Evolutionary conservation across 1,140 invertebrate genomes (phyloP).

Genomic region (Parapsyche elsis): DNA sequence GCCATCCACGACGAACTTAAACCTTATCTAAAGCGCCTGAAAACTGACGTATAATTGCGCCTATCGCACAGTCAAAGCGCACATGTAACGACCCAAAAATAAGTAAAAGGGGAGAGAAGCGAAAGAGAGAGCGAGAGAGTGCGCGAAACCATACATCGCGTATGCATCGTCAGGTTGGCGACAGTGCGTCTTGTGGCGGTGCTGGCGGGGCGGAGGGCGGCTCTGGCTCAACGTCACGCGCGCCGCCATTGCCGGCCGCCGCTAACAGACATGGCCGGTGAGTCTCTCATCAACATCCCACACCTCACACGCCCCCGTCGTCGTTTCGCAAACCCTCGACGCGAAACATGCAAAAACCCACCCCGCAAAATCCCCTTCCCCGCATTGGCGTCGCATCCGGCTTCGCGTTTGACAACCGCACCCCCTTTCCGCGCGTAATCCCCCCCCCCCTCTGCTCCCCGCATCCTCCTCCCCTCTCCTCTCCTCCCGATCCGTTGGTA

Average conservation of each 20-base stretch:
- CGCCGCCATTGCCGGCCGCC: not conserved
- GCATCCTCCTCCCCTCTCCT: not conserved
- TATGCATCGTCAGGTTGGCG: not conserved
- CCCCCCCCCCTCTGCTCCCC: not conserved
- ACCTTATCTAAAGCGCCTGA: too few relatives aligned
- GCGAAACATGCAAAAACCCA: too few relatives aligned
- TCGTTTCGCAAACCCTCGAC: not conserved
- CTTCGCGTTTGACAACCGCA: not conserved
- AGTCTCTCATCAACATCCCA: not conserved
- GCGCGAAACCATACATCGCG: too few relatives aligned
- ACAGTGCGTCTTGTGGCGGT: not conserved
- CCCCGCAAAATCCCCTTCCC: not conserved
- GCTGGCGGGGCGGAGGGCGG: not conserved
- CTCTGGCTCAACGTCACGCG: not conserved
- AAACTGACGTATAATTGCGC: too few relatives aligned
- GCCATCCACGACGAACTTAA: too few relatives aligned
- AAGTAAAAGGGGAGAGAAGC: too few relatives aligned
- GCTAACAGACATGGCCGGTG: conserved; percentile 23
- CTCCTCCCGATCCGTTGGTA: not conserved
- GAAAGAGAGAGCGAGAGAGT: not conserved
- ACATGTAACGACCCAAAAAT: not conserved
- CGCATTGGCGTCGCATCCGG: not conserved
- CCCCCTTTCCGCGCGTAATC: not conserved
- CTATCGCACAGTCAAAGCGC: too few relatives aligned
- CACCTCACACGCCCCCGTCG: not conserved